Conservation (phyloP, 2,113 vertebrate species). For the Dolichallabes microphthalmus region DNA sequence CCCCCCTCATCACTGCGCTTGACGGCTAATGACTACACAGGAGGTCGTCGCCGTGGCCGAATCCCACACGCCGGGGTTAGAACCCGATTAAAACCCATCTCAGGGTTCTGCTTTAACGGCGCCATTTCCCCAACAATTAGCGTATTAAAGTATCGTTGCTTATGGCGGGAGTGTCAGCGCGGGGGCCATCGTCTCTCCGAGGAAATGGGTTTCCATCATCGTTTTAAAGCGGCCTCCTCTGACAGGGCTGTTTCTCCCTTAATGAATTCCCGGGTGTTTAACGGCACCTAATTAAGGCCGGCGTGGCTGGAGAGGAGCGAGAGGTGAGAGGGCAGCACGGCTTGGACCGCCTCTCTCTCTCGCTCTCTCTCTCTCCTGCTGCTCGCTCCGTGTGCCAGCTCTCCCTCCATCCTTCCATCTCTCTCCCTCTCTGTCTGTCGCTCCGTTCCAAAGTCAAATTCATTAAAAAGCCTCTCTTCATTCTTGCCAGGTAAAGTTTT, state of each 20-base stretch:
- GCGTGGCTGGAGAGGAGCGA: conserved; percentile 68
- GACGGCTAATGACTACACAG: not conserved
- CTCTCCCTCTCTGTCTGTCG: conserved; percentile 35
- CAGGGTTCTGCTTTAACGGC: conserved; percentile 75
- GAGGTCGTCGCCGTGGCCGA: not conserved
- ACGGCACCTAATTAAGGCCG: conserved; percentile 81
- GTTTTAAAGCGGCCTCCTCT: conserved; percentile 73
- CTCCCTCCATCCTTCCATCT: conserved; percentile 20
- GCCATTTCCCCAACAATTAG: conserved; percentile 84
- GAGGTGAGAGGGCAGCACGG: conserved; percentile 69
- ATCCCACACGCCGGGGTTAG: conserved; percentile 58
- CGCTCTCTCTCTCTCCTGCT: conserved; percentile 36
- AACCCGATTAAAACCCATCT: conserved; percentile 76
- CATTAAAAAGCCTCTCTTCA: conserved; percentile 62
- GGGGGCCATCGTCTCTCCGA: conserved; percentile 67
- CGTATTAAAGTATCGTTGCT: conserved; percentile 92
- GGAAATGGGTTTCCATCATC: conserved; percentile 71
- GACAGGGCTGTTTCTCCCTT: conserved; percentile 72
- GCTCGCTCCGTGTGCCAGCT: conserved; percentile 32
- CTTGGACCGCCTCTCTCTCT: conserved; percentile 55
- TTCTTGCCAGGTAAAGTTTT: conserved; percentile 47
- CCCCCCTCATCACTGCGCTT: not conserved
- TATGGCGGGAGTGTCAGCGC: conserved; percentile 79
- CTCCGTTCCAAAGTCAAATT: conserved; percentile 71
- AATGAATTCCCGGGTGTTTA: conserved; percentile 71